These are phyloP conservation scores for Trissolcus japonicus DNA, from an alignment of 2,888 invertebrate genomes.

Conservation along the genomic window DNA sequence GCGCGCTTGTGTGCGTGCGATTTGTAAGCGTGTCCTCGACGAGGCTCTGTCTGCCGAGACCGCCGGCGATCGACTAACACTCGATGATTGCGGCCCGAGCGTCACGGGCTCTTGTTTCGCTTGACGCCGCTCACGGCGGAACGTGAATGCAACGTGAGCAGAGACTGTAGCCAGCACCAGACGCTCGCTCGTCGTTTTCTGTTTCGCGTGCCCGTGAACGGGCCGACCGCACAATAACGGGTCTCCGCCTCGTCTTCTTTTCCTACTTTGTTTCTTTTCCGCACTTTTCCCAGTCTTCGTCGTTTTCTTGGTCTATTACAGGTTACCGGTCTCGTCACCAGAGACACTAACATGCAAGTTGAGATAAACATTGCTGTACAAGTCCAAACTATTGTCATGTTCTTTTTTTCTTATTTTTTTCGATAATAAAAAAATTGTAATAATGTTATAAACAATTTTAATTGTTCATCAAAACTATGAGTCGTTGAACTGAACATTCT, in stretches of 20 bases:
- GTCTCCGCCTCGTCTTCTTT: conserved; percentile 28
- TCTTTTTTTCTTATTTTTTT: not conserved
- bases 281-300: conserved; percentile 1
- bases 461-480: not conserved
- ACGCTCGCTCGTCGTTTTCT: conserved; percentile 24
- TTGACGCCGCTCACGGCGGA: conserved; percentile 25
- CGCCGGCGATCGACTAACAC: conserved; percentile 54
- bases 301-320: conserved; percentile 6
- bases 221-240: conserved; percentile 25
- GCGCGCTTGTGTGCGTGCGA: not conserved
- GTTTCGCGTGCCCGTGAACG: conserved; percentile 32
- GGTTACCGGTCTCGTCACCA: conserved; percentile 19
- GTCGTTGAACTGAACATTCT: too few species aligned
- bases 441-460: not conserved
- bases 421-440: not conserved
- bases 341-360: conserved; percentile 3
- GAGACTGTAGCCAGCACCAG: conserved; percentile 2
- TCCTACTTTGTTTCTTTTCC: conserved; percentile 18
- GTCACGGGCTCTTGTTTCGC: conserved; percentile 25
- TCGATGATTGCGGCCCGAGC: conserved; percentile 37
- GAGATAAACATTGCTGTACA: not conserved
- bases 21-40: conserved; percentile 3
- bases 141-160: conserved; percentile 3
- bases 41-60: conserved; percentile 44
- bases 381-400: not conserved